Evolutionary conservation across 2,113 vertebrate genomes (phyloP), one percentile per base, ranked within the genome.

Genomic region (Platysternon megacephalum): DNA sequence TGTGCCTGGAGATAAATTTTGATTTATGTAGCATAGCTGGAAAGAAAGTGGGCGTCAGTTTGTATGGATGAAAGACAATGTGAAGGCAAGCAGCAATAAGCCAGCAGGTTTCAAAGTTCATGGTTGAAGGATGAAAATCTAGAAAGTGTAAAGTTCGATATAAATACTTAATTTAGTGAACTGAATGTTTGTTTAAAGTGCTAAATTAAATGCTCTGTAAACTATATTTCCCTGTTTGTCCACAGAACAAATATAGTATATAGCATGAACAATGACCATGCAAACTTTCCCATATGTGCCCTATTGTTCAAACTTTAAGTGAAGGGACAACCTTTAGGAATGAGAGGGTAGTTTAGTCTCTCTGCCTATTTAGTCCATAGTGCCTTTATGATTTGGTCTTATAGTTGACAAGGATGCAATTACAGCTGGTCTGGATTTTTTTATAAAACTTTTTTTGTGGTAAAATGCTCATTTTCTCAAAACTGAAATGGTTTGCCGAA

Each of bases 241-340:
- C 32, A 74, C 16, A 74, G 81, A 86, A 86, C 85, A 94, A 86
- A 90, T 74, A 32, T 84, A 85, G 52, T 93, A 74, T 92, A 80
- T 82, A 88, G n/a, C 82, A 91, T 82, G 89, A 94, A 86, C 52
- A 53, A 19, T 82, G 76, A 53, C 76, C 86, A 76, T 84, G 93
- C 88, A 94, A 93, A 96, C 82, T 84, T 90, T 55, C 53, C 56
- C 74, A 48, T 94, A 94, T 94, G 93, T 83, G 79, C 19, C 89
- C 88, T 93, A 91, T 92, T 88, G 90, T 17, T 35, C 91, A 95
- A 35, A 35, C 39, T 94, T 93, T 88, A 91, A 85, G 82, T 21
- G 48, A 84, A 90, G 51, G 44, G 52, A 86, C 87, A 78, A 94
- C 82, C 65, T 87, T 68, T 95, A 96, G 13, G 68, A 93, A 89